Percentiles rank a stretch among this genome's conserved stretches.
phyloP scores from a whole-genome alignment of 2,113 vertebrate species.

The Halcyon malimbica region DNA sequence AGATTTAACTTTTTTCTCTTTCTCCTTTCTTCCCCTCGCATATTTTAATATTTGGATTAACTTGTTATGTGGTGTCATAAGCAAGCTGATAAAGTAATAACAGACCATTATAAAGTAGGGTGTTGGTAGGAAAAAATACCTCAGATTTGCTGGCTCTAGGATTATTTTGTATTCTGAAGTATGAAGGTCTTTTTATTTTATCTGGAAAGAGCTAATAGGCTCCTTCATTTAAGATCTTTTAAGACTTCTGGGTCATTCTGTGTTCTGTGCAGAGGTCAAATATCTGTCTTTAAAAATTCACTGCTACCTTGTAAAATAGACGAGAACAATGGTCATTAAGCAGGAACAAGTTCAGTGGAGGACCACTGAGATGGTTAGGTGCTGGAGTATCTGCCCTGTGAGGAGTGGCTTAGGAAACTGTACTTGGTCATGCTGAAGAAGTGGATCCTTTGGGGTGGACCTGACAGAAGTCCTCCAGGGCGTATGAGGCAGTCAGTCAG shows the following conservation, averaged over 20 bases:
- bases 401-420: neutral
- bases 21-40: neutral
- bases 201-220: neutral
- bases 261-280: neutral
- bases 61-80: neutral
- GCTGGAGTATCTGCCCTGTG: neutral
- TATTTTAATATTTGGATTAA: neutral
- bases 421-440: neutral
- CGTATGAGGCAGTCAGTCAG: neutral
- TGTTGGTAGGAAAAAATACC: neutral
- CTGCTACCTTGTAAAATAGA: neutral
- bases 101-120: neutral
- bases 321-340: neutral
- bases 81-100: neutral
- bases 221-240: neutral
- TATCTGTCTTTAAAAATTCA: neutral
- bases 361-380: neutral
- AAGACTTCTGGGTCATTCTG: neutral
- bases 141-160: neutral
- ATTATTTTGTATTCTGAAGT: neutral
- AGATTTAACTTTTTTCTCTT: neutral
- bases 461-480: neutral
- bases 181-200: neutral
- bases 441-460: neutral
- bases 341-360: neutral